phyloP scores from a whole-genome alignment of 2,888 invertebrate genomes.

The Sycophila texana region DNA sequence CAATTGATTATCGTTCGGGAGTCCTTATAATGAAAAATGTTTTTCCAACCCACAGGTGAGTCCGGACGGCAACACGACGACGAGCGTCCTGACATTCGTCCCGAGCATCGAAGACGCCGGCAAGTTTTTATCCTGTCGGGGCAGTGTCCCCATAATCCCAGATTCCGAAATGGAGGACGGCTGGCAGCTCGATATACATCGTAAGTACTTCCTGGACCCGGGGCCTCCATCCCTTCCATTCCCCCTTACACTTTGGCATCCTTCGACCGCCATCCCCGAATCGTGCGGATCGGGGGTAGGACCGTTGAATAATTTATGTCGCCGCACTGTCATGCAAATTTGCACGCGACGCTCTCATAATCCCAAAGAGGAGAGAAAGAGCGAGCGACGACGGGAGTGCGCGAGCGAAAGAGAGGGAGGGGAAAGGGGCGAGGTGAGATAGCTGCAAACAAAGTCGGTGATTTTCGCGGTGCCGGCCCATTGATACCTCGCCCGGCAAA shows the following conservation, averaged over 20 bases:
- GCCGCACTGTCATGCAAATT: slow-evolving; percentile 54
- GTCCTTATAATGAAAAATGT: not conserved
- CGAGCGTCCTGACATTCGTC: slow-evolving; percentile 85
- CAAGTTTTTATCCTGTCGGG: slow-evolving; percentile 85
- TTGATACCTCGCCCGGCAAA: slow-evolving; percentile 15
- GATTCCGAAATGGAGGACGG: slow-evolving; percentile 87
- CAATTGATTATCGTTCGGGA: not conserved
- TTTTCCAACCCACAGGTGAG: slow-evolving; percentile 76
- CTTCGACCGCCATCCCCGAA: slow-evolving; percentile 5
- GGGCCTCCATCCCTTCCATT: not conserved
- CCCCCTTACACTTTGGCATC: not conserved
- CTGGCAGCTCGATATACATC: slow-evolving; percentile 89
- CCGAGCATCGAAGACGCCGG: slow-evolving; percentile 90
- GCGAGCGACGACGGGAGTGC: not conserved
- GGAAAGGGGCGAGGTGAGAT: not conserved
- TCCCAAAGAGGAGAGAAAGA: not conserved
- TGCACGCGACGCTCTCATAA: slow-evolving; percentile 36
- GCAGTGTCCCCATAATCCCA: slow-evolving; percentile 85
- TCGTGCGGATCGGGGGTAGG: slow-evolving; percentile 21
- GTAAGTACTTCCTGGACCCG: slow-evolving; percentile 79
- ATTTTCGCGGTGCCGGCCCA: slow-evolving; percentile 23
- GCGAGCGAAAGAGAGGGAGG: too few species aligned
- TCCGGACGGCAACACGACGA: slow-evolving; percentile 85
- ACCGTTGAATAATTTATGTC: slow-evolving; percentile 52
- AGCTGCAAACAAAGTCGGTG: slow-evolving; percentile 39